These are phyloP conservation scores for Cancer borealis DNA, from an alignment of 2,888 invertebrate species.

Conservation along the genomic window DNA sequence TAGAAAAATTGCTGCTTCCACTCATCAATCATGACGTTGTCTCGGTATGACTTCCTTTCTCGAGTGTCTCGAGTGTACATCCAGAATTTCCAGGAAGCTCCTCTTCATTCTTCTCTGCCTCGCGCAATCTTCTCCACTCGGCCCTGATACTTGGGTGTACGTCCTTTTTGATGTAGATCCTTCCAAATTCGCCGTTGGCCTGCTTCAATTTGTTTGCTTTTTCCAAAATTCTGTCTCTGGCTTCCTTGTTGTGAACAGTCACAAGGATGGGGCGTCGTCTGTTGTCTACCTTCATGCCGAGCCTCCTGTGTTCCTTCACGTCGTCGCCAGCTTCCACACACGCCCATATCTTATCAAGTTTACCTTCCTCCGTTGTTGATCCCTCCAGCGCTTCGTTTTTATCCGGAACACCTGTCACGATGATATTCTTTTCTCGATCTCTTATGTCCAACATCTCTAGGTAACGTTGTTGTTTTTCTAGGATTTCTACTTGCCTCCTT, in stretches of 20 bases:
- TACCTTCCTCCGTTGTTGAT: conserved; percentile 12
- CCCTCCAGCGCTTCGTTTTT: not conserved
- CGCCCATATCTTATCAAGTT: conserved; percentile 23
- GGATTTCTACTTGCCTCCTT: not conserved
- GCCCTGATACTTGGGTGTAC: conserved; percentile 15
- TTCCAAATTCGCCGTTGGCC: not conserved
- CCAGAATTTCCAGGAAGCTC: conserved; percentile 4
- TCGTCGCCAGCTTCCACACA: not conserved
- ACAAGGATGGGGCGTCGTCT: not conserved
- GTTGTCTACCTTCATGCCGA: not conserved
- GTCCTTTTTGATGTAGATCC: conserved; percentile 41
- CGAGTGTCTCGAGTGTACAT: conserved; percentile 16
- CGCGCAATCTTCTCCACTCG: conserved; percentile 21
- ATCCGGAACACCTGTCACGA: conserved; percentile 35
- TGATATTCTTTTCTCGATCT: conserved; percentile 17
- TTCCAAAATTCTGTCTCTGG: not conserved
- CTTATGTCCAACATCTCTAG: not conserved
- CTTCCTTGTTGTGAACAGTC: not conserved
- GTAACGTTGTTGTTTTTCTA: conserved; percentile 17
- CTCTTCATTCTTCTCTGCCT: conserved; percentile 25
- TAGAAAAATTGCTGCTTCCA: conserved; percentile 4
- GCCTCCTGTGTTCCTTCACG: not conserved
- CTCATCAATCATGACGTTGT: not conserved
- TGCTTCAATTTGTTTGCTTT: conserved; percentile 4
- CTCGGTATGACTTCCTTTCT: conserved; percentile 26